Evolutionary conservation across 2,113 vertebrate species (phyloP).

Genomic region (Strigops habroptila): DNA sequence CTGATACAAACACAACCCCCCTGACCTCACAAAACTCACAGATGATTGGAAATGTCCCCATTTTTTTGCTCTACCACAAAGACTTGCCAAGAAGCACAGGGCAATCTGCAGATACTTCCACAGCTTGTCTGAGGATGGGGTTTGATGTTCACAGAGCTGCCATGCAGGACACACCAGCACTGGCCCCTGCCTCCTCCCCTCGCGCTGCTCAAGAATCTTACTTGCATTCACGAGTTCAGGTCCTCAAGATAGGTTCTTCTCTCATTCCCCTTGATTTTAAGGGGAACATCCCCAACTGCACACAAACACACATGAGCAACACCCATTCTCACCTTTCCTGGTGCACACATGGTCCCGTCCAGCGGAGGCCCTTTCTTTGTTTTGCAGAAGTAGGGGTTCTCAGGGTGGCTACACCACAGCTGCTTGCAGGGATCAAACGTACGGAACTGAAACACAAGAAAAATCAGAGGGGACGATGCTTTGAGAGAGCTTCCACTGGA

Average conservation of each 20-base stretch:
- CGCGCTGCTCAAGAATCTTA: background rate
- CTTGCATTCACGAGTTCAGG: background rate
- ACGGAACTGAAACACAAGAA: slow-evolving; percentile 83
- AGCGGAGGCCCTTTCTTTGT: slow-evolving; percentile 98
- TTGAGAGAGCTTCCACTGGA: background rate
- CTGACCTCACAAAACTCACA: background rate
- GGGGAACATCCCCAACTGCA: background rate
- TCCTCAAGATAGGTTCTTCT: background rate
- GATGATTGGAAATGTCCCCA: background rate
- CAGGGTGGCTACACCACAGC: slow-evolving; percentile 96
- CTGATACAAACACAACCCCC: background rate
- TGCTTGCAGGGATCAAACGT: slow-evolving; percentile 97
- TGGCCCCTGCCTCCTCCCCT: background rate
- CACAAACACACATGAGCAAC: rapidly evolving
- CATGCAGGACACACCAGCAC: background rate
- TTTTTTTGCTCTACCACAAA: background rate
- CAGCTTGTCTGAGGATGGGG: rapidly evolving
- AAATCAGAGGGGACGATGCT: background rate
- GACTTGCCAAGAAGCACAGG: background rate
- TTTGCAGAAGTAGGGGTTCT: slow-evolving; percentile 98
- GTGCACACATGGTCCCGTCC: slow-evolving; percentile 93
- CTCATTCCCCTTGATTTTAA: background rate
- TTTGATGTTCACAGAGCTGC: background rate
- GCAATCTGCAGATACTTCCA: background rate
- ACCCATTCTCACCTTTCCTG: slow-evolving; percentile 84